phyloP scores from a whole-genome alignment of 2,888 invertebrate species.

The Parnassius glacialis region DNA sequence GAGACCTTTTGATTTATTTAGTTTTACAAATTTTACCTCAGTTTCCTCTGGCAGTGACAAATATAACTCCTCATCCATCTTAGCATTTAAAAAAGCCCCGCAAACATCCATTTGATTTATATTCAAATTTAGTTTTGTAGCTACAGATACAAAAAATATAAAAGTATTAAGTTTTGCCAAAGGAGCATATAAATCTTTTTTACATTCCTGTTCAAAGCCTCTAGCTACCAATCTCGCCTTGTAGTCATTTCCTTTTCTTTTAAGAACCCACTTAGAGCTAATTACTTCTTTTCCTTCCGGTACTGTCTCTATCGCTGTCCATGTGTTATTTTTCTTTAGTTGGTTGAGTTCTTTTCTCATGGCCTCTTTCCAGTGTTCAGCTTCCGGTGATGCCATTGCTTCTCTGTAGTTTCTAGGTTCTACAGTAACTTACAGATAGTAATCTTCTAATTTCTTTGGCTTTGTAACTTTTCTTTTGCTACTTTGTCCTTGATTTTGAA shows the following conservation, averaged over 20 bases:
- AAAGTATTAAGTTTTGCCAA: not conserved
- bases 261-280: not conserved
- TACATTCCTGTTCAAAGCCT: not conserved
- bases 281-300: constrained; percentile 3
- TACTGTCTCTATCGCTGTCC: not conserved
- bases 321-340: not conserved
- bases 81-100: constrained; percentile 2
- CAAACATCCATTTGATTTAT: not conserved
- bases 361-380: not conserved
- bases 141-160: too few relatives aligned
- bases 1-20: not conserved
- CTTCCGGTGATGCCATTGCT: not conserved
- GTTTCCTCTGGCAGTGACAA: not conserved
- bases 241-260: not conserved
- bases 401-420: not conserved
- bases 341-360: not conserved
- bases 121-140: not conserved
- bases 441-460: not conserved
- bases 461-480: not conserved
- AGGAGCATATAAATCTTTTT: not conserved
- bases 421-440: not conserved
- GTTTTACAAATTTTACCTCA: not conserved
- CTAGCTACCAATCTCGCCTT: not conserved
- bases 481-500: too few relatives aligned
- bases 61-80: not conserved